Conservation (phyloP, 2,113 vertebrate genomes). For the Gnathonemus echidnorhynchus region DNA sequence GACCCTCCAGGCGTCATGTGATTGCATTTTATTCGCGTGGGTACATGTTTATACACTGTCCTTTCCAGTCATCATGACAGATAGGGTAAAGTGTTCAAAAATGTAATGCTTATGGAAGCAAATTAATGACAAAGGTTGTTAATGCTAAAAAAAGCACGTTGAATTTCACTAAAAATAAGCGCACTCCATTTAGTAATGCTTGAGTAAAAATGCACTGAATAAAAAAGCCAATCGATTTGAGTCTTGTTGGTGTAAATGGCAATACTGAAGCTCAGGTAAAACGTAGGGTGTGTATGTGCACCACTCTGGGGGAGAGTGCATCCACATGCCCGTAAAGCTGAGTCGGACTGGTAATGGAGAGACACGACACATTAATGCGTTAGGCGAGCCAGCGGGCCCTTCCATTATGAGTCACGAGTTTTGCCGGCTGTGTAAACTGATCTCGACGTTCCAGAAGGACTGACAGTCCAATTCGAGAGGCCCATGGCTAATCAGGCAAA, state of each 20-base stretch:
- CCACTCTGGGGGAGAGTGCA: neutral
- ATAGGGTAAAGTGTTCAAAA: no score
- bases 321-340: neutral
- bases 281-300: neutral
- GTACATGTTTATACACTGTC: no score
- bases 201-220: neutral
- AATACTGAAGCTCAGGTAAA: neutral
- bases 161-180: no score
- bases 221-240: neutral
- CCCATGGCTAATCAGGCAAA: neutral
- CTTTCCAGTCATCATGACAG: no score
- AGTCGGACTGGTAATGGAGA: neutral
- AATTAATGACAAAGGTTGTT: no score
- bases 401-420: neutral
- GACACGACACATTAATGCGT: neutral
- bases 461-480: neutral
- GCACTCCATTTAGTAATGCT: neutral
- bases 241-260: neutral
- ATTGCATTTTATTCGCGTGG: no score
- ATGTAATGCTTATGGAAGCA: no score
- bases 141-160: no score
- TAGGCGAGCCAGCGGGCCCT: neutral
- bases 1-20: no score
- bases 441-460: neutral
- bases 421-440: constrained; percentile 3